A percentile compares a stretch with the other conserved stretches of the same genome.
phyloP scores from a whole-genome alignment of 2,888 invertebrate species.

The Marronus borbonicus region DNA sequence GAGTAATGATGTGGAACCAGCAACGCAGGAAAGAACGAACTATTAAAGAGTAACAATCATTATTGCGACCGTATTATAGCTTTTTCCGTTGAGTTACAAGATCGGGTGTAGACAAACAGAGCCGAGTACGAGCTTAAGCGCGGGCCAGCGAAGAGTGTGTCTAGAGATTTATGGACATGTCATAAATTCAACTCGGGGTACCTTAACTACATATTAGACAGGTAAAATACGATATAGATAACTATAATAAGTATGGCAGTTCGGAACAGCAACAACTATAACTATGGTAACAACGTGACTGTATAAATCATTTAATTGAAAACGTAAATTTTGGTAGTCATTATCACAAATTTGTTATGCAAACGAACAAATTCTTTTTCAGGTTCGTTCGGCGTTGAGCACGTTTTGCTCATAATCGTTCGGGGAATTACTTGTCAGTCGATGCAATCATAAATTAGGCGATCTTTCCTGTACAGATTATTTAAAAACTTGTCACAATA shows the following conservation, averaged over 20 bases:
- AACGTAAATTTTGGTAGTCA: constrained; percentile 55
- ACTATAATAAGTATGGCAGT: constrained; percentile 56
- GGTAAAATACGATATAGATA: constrained; percentile 61
- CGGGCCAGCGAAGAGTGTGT: constrained; percentile 53
- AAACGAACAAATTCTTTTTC: constrained; percentile 44
- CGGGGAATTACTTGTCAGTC: constrained; percentile 44
- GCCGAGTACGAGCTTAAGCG: constrained; percentile 36
- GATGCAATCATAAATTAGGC: constrained; percentile 29
- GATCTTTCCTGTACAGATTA: constrained; percentile 1
- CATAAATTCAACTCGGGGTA: constrained; percentile 58
- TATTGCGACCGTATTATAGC: constrained; percentile 50
- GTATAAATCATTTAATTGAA: constrained; percentile 60
- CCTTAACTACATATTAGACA: constrained; percentile 61
- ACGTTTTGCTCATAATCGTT: constrained; percentile 12
- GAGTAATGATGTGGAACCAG: constrained; percentile 39
- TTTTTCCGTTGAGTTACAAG: constrained; percentile 26
- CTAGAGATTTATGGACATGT: constrained; percentile 58
- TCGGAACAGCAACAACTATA: constrained; percentile 50
- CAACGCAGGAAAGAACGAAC: constrained; percentile 32
- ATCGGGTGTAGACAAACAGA: neutral
- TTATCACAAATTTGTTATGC: constrained; percentile 55
- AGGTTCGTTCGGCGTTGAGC: neutral
- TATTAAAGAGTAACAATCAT: constrained; percentile 46
- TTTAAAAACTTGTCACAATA: too few relatives aligned
- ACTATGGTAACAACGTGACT: constrained; percentile 54